Conservation (phyloP, 23 tunicate species). For the Clavelina lepadiformis region DNA sequence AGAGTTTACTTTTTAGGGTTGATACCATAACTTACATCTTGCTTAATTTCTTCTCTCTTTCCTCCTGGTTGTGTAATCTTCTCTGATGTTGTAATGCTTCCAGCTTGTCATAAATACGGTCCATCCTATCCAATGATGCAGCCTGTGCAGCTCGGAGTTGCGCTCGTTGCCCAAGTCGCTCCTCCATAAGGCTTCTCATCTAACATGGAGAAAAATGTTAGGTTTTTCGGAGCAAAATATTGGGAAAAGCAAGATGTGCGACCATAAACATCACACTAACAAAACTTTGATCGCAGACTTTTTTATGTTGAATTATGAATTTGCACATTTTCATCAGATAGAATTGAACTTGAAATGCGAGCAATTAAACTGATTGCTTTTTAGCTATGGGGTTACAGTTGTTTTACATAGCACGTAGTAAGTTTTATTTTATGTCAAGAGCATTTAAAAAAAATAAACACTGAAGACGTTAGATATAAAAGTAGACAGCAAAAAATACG, state of each 20-base stretch:
- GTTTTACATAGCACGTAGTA: too few relatives aligned
- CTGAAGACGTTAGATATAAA: too few relatives aligned
- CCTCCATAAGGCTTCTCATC: constrained; percentile 39
- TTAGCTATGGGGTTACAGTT: too few relatives aligned
- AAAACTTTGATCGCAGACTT: too few relatives aligned
- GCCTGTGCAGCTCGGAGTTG: constrained; percentile 40
- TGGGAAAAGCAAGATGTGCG: background rate
- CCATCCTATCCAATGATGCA: constrained; percentile 36
- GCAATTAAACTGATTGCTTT: too few relatives aligned
- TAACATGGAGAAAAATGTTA: background rate
- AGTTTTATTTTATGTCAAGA: too few relatives aligned
- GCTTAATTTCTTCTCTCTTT: constrained; percentile 21
- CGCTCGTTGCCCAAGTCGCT: constrained; percentile 38
- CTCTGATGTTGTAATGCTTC: constrained; percentile 47
- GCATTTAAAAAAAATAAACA: too few relatives aligned
- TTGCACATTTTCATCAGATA: too few relatives aligned
- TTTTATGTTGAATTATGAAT: too few relatives aligned
- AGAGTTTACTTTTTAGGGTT: too few relatives aligned
- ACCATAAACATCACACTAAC: background rate
- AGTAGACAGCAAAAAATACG: too few relatives aligned
- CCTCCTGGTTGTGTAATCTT: constrained; percentile 18
- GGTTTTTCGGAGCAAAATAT: background rate
- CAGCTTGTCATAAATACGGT: constrained; percentile 58
- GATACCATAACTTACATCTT: constrained; percentile 44
- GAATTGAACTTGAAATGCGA: too few relatives aligned